Conservation (phyloP, 2,797 vertebrate genomes). For the Pitangus sulphuratus region DNA sequence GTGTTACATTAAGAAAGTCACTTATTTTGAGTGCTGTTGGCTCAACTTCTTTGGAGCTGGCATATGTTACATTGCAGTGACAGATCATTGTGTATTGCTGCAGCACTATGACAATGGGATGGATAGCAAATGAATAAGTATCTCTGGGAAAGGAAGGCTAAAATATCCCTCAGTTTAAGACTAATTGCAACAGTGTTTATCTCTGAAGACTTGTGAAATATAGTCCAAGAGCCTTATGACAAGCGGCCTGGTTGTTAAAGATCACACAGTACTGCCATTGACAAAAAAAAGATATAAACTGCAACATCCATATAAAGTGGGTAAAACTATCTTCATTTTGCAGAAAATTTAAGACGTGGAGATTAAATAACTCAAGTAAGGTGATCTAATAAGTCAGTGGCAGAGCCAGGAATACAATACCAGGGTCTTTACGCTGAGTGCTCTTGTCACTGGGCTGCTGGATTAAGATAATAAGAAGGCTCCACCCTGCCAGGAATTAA, state of each 20-base stretch:
- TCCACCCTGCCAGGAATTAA: neutral
- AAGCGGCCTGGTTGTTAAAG: neutral
- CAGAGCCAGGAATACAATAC: neutral
- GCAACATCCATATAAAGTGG: neutral
- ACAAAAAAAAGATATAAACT: neutral
- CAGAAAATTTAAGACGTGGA: neutral
- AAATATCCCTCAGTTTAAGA: conserved; percentile 2
- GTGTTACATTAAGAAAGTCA: conserved; percentile 25
- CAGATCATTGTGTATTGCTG: conserved; percentile 21
- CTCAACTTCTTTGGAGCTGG: neutral
- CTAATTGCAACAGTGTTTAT: conserved; percentile 19
- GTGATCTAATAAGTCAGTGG: neutral
- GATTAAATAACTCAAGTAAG: neutral
- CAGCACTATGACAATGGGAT: neutral
- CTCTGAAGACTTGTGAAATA: neutral
- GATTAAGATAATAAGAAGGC: neutral
- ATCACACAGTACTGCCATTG: neutral
- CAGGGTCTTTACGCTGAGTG: rapidly evolving
- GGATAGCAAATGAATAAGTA: neutral
- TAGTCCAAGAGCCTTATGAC: neutral
- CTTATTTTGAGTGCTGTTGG: conserved; percentile 52
- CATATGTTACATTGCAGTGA: neutral
- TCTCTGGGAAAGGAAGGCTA: conserved; percentile 31
- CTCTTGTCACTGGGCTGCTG: neutral
- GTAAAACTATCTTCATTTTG: neutral